These are phyloP conservation scores for Atherinosoma microstoma DNA, from an alignment of 2,797 vertebrate genomes.

Conservation along the genomic window DNA sequence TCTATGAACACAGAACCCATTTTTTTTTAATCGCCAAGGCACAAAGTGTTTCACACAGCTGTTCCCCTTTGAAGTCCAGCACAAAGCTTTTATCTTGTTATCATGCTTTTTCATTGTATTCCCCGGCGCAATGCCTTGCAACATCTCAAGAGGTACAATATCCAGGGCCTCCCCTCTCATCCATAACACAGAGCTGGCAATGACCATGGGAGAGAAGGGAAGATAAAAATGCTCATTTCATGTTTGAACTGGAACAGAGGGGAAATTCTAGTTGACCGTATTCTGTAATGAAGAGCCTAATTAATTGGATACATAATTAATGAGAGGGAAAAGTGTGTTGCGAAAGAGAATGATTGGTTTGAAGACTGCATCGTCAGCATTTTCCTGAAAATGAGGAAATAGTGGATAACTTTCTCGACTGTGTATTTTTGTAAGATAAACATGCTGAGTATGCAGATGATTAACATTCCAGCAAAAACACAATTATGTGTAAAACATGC, in stretches of 20 bases:
- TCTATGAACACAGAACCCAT: conserved; percentile 10
- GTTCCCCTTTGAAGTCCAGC: conserved; percentile 75
- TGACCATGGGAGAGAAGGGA: conserved; percentile 21
- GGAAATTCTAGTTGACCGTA: conserved; percentile 64
- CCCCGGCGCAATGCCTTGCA: conserved; percentile 56
- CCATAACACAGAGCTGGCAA: conserved; percentile 58
- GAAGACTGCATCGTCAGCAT: conserved; percentile 63
- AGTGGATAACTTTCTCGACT: conserved; percentile 2
- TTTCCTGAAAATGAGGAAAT: conserved; percentile 26
- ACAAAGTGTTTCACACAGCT: conserved; percentile 34
- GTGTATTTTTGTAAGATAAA: conserved; percentile 2
- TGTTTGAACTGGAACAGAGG: conserved; percentile 70
- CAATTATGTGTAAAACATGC: conserved; percentile 9
- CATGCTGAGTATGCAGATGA: conserved; percentile 3
- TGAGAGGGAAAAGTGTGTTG: conserved; percentile 42
- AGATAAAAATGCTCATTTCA: conserved; percentile 31
- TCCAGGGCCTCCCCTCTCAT: conserved; percentile 60
- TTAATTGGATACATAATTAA: conserved; percentile 80
- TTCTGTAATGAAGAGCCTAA: conserved; percentile 71
- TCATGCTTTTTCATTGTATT: conserved; percentile 78
- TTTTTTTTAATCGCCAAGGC: conserved; percentile 46
- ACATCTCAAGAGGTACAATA: conserved; percentile 64
- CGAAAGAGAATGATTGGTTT: conserved; percentile 29
- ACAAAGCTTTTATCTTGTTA: conserved; percentile 78
- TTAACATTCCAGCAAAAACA: conserved; percentile 6